Evolutionary conservation across 2,888 invertebrate genomes (phyloP).

Genomic region (Epistrophe eligans): DNA sequence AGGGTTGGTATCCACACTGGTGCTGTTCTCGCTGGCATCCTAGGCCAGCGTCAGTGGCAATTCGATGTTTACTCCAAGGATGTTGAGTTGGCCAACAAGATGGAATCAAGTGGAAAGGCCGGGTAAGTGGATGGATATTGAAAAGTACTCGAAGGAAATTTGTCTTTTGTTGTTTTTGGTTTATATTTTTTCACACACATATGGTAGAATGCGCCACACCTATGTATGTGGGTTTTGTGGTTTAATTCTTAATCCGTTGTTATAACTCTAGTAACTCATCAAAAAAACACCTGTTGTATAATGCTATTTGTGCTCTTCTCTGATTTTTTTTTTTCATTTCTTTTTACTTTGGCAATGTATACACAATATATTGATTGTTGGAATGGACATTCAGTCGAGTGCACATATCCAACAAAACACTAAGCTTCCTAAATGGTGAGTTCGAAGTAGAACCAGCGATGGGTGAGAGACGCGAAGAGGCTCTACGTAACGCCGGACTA

Average conservation of each 20-base stretch:
- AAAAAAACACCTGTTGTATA: constrained; percentile 44
- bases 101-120: constrained; percentile 97
- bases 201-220: background rate
- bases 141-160: constrained; percentile 46
- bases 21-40: constrained; percentile 95
- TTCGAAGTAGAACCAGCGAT: constrained; percentile 96
- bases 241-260: constrained; percentile 28
- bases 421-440: constrained; percentile 93
- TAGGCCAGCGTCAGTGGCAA: constrained; percentile 98
- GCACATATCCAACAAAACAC: constrained; percentile 96
- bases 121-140: constrained; percentile 87
- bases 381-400: constrained; percentile 88
- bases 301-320: constrained; percentile 20
- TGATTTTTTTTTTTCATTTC: constrained; percentile 10
- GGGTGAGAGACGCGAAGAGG: constrained; percentile 96
- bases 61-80: constrained; percentile 98
- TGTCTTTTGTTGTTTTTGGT: constrained; percentile 41
- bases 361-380: constrained; percentile 10
- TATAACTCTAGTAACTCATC: constrained; percentile 12
- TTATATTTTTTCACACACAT: background rate
- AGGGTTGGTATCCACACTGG: constrained; percentile 97
- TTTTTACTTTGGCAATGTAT: constrained; percentile 9
- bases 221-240: background rate
- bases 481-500: constrained; percentile 93
- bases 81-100: constrained; percentile 97